These are phyloP conservation scores for Calameuta idolon DNA, from an alignment of 2,888 invertebrate species.

Conservation along the genomic window DNA sequence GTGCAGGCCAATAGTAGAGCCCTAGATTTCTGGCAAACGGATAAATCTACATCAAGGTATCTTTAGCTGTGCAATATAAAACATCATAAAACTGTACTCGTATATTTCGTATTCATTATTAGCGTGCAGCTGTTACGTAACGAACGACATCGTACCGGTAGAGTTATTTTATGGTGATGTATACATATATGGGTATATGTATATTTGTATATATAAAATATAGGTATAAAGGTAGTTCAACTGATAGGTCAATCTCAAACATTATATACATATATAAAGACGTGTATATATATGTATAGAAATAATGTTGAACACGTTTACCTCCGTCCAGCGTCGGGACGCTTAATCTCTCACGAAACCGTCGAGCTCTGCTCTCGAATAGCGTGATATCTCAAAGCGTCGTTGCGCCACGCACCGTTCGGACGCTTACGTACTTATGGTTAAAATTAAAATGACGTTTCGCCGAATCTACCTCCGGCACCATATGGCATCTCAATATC, in stretches of 20 bases:
- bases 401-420: neutral
- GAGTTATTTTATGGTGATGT: too few relatives aligned
- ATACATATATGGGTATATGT: too few relatives aligned
- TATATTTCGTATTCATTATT: conserved; percentile 51
- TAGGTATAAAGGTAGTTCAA: neutral
- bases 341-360: conserved; percentile 2
- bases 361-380: too few relatives aligned
- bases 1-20: too few relatives aligned
- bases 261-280: too few relatives aligned
- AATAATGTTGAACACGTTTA: neutral
- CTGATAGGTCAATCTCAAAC: neutral
- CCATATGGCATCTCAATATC: too few relatives aligned
- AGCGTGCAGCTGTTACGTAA: conserved; percentile 45
- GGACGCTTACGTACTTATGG: neutral
- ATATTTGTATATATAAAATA: too few relatives aligned
- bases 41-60: neutral
- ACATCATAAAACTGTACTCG: conserved; percentile 4
- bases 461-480: too few relatives aligned
- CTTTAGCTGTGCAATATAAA: neutral
- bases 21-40: too few relatives aligned
- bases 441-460: too few relatives aligned
- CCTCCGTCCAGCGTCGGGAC: neutral
- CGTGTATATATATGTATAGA: too few relatives aligned
- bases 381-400: neutral
- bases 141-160: conserved; percentile 31